Base-by-base conservation (phyloP, 1,140 invertebrate genomes). In the Teleopsis dalmanni region DNA sequence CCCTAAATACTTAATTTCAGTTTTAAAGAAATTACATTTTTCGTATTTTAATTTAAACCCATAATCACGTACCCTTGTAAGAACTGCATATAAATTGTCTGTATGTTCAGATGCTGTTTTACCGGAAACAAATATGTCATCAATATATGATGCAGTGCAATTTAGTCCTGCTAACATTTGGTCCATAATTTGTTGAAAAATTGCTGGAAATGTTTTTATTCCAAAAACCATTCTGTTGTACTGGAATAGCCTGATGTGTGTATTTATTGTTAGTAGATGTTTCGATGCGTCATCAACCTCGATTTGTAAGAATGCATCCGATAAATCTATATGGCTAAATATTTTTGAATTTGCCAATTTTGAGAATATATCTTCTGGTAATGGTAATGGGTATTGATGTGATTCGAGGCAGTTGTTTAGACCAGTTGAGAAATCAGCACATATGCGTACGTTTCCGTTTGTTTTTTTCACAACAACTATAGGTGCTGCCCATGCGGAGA, bases 401-500 rank as follows among this genome's bases (percentile, higher is more conserved):
- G 31, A 13, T 14, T 50, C 33, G 11, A 56, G 9, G 4, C 33
- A 21, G 16, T 50, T 18, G 13, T 60, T 46, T 9, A 47, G 42
- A 1, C 36, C 46, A 0, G 41, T 33, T 18, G 34, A 46, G 18
- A 46, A 64, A 52, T 68, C 62, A 13, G 48, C 58, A 46, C 50
- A 70, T 6, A 72, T 41, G 14, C 66, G 29, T 31, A 66, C 38
- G n/a, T 42, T 46, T 9, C 56, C 54, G 52, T 59, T 54, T 11
- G 52, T 48, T 54, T 72, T 73, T 19, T 51, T 36, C 3, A 72
- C 58, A 14, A 57, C 49, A 0, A 73, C 70, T 4, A 75, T 57
- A 1, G 70, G 72, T n/a, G 64, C 53, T 29, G 65, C 62, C 70
- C 72, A 74, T 37, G 68, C 55, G 34, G 58, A 56, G 48, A 58